Percentiles rank a stretch among this genome's conserved stretches.
These are phyloP conservation scores for Neotragus pygmaeus DNA, from an alignment of 2,113 vertebrate genomes.

Conservation along the genomic window DNA sequence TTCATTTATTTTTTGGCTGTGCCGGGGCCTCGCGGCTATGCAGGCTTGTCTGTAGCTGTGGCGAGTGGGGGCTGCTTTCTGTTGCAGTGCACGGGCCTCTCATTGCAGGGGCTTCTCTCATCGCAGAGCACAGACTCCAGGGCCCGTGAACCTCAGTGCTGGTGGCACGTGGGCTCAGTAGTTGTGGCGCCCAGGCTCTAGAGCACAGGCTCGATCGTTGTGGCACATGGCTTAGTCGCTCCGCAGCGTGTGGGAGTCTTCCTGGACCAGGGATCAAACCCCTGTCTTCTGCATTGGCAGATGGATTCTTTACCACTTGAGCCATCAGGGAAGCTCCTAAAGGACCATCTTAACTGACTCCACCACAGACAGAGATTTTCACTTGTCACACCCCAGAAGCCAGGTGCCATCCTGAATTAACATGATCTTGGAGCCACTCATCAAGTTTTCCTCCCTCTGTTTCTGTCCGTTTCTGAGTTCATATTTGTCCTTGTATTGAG, in stretches of 20 bases:
- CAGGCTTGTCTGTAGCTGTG: background rate
- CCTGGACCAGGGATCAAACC: background rate
- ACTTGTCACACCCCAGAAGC: background rate
- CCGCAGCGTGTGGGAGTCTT: background rate
- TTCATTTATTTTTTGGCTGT: rapidly evolving
- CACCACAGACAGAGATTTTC: background rate
- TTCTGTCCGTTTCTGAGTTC: background rate
- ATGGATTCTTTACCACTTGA: background rate
- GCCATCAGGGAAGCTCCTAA: background rate
- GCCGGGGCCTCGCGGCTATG: rapidly evolving
- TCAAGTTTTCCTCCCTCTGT: background rate
- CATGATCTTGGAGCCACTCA: background rate
- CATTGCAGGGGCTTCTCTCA: background rate
- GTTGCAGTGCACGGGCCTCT: background rate
- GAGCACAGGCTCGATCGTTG: background rate
- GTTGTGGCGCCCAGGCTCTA: background rate
- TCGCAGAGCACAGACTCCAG: background rate
- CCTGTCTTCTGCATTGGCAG: background rate
- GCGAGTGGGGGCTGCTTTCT: background rate
- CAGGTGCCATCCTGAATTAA: background rate
- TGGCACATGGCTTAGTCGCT: background rate
- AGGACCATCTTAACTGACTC: background rate
- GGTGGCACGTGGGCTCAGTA: rapidly evolving
- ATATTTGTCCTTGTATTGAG: background rate
- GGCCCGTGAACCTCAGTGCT: background rate